Base-by-base conservation (phyloP, 2,888 invertebrate species). In the Yponomeuta evonymella region DNA sequence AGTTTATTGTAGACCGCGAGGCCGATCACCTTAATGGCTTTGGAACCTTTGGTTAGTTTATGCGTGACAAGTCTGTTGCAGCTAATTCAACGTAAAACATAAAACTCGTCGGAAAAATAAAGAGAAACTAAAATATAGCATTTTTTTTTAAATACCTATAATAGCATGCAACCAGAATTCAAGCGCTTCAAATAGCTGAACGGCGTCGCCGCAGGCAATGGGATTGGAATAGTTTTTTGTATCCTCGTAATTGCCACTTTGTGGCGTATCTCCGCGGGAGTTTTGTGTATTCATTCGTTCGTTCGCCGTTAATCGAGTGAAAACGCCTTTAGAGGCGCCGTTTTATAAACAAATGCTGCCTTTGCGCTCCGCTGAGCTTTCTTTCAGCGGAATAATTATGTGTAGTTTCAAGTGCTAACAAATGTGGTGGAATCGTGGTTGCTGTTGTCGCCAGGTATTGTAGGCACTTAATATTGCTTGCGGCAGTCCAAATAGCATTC, bases 221-320 rank as follows among this genome's bases (percentile, higher is more conserved):
- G 51, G 15, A 58, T 15, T 15, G 51, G 51, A 58, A 58, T 58
- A 58, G 51, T 58, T 58, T 58, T 58, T 58, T 58, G 51, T 58
- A 15, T 15, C 51, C 51, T 9, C 51, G 51, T 58, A 58, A 58
- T 58, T 58, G 51, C 51, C 51, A 58, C 51, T 58, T 58, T 58
- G 51, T 15, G 15, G 51, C 51, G 51, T 58, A 58, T 58, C 51
- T 58, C 51, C 51, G 51, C 15, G 15, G 15, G 15, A 58, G 51
- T 58, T 58, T 58, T 58, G 51, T 58, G 51, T 58, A 58, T 58
- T 58, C 51, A 58, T 58, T 58, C 51, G 51, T 58, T 58, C 51
- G 51, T 58, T 58, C 51, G 51, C 12, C 51, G 51, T 58, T 58
- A 58, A 58, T 58, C 51, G 51, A 58, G 51, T 58, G 51, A 58